A percentile compares a stretch with the other conserved stretches of the same genome.
Evolutionary conservation across 92 coral and sea anemone genomes (phyloP).

Genomic region (Meandrina meandrites): DNA sequence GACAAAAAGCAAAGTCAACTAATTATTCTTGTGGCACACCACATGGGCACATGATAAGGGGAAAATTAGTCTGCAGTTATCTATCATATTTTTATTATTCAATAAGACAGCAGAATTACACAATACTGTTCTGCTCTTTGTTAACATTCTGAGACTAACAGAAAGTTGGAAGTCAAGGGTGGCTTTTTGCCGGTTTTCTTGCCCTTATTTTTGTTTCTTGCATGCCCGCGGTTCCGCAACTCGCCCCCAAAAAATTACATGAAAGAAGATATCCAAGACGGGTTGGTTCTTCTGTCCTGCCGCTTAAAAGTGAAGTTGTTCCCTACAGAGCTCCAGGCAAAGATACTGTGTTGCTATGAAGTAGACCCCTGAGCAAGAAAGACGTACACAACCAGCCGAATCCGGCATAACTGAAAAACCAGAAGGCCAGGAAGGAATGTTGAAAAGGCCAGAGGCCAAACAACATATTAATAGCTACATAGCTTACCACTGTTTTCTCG

Average conservation of each 20-base stretch:
- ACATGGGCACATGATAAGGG: not conserved
- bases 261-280: not conserved
- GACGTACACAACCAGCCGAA: not conserved
- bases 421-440: not conserved
- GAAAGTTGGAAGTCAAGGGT: too few relatives aligned
- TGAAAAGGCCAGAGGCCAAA: not conserved
- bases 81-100: too few relatives aligned
- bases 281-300: not conserved
- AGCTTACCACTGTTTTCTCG: slow-evolving; percentile 41
- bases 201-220: too few relatives aligned
- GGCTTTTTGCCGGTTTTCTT: too few relatives aligned
- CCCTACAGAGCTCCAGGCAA: not conserved
- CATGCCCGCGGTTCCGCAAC: too few relatives aligned
- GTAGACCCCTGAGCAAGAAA: too few relatives aligned
- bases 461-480: not conserved
- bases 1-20: not conserved
- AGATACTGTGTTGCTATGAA: not conserved
- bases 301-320: too few relatives aligned
- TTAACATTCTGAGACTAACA: too few relatives aligned
- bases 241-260: too few relatives aligned
- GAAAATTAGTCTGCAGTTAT: not conserved
- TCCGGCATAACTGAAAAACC: not conserved
- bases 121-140: too few relatives aligned
- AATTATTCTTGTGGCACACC: not conserved
- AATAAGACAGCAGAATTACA: too few relatives aligned